These are phyloP conservation scores for Molanna angustata DNA, from an alignment of 2,888 invertebrate genomes.

Conservation along the genomic window DNA sequence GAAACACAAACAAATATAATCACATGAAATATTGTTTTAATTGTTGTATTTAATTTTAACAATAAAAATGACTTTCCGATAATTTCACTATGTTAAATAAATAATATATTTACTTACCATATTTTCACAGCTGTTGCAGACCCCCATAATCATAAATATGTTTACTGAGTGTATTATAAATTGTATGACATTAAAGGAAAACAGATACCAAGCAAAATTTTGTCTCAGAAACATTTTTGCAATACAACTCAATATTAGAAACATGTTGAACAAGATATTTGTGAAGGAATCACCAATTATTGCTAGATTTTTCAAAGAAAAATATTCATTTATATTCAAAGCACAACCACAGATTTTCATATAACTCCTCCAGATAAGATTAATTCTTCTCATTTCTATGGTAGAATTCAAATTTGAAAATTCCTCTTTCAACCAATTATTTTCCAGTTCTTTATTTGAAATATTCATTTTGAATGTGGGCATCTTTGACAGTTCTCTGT, in stretches of 20 bases:
- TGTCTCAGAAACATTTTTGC: background rate
- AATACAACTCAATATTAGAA: background rate
- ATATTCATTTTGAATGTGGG: too few relatives aligned
- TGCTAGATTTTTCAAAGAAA: background rate
- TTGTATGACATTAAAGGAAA: background rate
- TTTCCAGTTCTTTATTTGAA: too few relatives aligned
- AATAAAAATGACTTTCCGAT: background rate
- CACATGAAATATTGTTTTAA: too few relatives aligned
- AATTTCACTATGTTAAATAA: background rate
- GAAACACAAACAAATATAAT: too few relatives aligned
- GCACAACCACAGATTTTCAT: background rate
- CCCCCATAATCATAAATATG: background rate
- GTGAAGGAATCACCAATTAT: background rate
- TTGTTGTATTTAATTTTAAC: background rate
- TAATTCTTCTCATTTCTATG: background rate
- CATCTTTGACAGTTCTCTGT: too few relatives aligned
- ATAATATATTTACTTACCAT: background rate
- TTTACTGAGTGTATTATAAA: background rate
- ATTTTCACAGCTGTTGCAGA: background rate
- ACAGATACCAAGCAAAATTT: background rate
- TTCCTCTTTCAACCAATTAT: too few relatives aligned
- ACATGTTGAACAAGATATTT: background rate
- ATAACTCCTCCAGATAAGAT: conserved; percentile 10
- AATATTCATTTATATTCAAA: conserved; percentile 1
- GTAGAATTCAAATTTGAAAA: too few relatives aligned